Conservation (phyloP, 2,888 invertebrate genomes). For the Pomacea canaliculata region DNA sequence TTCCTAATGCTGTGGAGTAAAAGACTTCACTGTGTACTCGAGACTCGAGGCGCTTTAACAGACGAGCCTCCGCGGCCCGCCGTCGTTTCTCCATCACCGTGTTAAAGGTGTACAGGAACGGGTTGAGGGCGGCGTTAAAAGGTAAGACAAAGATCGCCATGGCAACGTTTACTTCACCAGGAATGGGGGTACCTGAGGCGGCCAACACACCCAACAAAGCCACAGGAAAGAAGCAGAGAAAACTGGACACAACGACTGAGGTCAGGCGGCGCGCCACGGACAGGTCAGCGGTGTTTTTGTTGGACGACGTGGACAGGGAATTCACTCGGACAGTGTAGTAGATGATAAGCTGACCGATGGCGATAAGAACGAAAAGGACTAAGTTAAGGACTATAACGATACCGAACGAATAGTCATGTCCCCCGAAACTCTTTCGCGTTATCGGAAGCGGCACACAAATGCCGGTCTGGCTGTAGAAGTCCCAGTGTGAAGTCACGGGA, state of each 20-base stretch:
- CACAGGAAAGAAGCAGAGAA: slow-evolving; percentile 23
- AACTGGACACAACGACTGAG: slow-evolving; percentile 15
- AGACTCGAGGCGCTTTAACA: slow-evolving; percentile 2
- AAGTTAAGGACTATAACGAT: slow-evolving; percentile 65
- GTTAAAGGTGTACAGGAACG: slow-evolving; percentile 25
- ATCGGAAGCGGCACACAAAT: slow-evolving; percentile 67
- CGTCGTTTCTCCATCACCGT: slow-evolving; percentile 16
- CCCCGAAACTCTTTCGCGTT: slow-evolving; percentile 57
- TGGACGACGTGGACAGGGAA: neutral
- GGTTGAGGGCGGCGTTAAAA: slow-evolving; percentile 22
- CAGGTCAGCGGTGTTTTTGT: neutral
- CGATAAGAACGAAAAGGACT: slow-evolving; percentile 59
- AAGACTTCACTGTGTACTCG: too few relatives aligned
- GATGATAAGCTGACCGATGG: slow-evolving; percentile 62
- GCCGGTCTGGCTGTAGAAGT: slow-evolving; percentile 59
- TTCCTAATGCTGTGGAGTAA: too few relatives aligned
- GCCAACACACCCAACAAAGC: neutral
- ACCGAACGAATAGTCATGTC: slow-evolving; percentile 65
- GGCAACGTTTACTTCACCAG: slow-evolving; percentile 4
- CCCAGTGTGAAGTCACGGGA: slow-evolving; percentile 37
- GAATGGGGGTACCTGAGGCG: neutral
- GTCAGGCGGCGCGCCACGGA: neutral
- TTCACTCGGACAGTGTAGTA: slow-evolving; percentile 46
- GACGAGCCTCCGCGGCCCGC: slow-evolving; percentile 4
- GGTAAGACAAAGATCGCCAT: slow-evolving; percentile 21